Base-by-base conservation (phyloP, 2,113 vertebrate species). In the Dasypus novemcinctus region DNA sequence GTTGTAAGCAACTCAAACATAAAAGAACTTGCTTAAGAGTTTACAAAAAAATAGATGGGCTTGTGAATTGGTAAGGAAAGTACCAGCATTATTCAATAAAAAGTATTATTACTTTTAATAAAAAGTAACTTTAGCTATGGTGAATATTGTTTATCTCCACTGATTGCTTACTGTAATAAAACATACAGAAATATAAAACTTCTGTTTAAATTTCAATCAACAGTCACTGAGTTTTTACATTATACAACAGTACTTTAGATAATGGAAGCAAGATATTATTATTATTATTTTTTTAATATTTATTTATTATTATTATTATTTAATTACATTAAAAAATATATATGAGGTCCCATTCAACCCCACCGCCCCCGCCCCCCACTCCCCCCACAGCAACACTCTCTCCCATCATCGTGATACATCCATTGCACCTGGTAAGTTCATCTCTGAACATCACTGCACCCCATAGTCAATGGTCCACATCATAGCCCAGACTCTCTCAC, bases 31-130 rank as follows among this genome's bases (percentile, higher is more conserved):
- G 12, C 2, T 75, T 17, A 71, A 85, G 43, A 27, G 49, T 68
- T 86, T 82, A 71, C 36, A 71, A 71, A 93, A 80, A 90, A 54
- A 81, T 14, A 78, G 20, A 82, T 68, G 7, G 5, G 7, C 36
- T 72, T 88, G 12, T 80, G 4, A 85, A 23, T 54, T 38, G 61
- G 71, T 31, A 95, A 69, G 49, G 5, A 41, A 82, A 94, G 11
- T 31, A 27, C 25, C 20, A n/a, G 3, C 2, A 36, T 78, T 85
- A 46, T 79, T 80, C 23, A 91, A 78, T 87, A 90, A 14, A 49
- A 94, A 63, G 36, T 87, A 87, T n/a, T n/a, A n/a, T n/a, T n/a
- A n/a, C n/a, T n/a, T 79, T 80, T 18, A 91, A 78, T 87, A 90
- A 14, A 49, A 94, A 63, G 36, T 87, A 87, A 25, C 7, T 85